These are phyloP conservation scores for Oxytorus armatus DNA, from an alignment of 2,888 invertebrate genomes.

Conservation along the genomic window DNA sequence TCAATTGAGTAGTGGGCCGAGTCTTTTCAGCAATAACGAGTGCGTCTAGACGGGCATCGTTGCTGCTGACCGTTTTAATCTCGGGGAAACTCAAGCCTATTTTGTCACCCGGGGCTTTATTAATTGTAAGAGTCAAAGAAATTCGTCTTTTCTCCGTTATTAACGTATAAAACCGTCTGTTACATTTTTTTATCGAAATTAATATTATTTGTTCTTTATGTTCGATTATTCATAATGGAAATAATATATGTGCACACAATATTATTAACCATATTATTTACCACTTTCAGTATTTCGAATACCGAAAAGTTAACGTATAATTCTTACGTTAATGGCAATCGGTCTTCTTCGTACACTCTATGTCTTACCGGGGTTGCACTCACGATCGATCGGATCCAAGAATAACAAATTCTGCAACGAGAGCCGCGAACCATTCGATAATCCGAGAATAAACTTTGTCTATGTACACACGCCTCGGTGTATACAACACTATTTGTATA, in stretches of 20 bases:
- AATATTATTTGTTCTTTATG: background rate
- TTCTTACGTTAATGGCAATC: slow-evolving; percentile 12
- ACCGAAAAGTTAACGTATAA: slow-evolving; percentile 18
- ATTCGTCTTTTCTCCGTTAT: too few species aligned
- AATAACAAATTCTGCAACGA: slow-evolving; percentile 60
- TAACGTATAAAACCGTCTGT: background rate
- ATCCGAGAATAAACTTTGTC: slow-evolving; percentile 57
- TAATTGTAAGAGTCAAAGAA: background rate
- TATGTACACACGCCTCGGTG: background rate
- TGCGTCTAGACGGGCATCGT: slow-evolving; percentile 53
- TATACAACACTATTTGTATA: background rate
- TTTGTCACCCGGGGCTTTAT: slow-evolving; percentile 19
- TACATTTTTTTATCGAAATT: background rate
- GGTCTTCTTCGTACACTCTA: slow-evolving; percentile 21
- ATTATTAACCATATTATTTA: too few species aligned
- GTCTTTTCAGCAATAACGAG: slow-evolving; percentile 47
- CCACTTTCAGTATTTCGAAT: too few species aligned
- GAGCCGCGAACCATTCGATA: slow-evolving; percentile 53
- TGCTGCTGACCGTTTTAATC: slow-evolving; percentile 54
- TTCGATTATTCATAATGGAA: background rate
- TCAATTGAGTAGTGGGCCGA: slow-evolving; percentile 44
- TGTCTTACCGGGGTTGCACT: slow-evolving; percentile 13
- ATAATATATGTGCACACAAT: too few species aligned
- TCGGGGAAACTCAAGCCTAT: slow-evolving; percentile 34
- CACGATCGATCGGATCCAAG: slow-evolving; percentile 64